These are phyloP conservation scores for Rhyacophila evoluta DNA, from an alignment of 2,888 invertebrate genomes.

Conservation along the genomic window DNA sequence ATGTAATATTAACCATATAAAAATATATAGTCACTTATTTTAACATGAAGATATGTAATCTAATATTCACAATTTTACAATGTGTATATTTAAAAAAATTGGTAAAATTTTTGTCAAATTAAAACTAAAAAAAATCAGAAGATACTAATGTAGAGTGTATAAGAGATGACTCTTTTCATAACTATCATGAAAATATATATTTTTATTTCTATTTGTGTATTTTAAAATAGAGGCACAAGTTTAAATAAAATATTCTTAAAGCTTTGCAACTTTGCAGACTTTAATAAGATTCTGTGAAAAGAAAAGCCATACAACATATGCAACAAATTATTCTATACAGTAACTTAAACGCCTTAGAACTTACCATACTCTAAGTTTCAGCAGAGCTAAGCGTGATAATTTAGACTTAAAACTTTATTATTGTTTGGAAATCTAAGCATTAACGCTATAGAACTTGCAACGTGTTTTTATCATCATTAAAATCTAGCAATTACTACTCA, in stretches of 20 bases:
- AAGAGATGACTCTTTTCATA: too few relatives aligned
- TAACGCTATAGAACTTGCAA: neutral
- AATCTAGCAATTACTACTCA: neutral
- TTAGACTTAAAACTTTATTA: neutral
- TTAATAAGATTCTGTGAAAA: constrained; percentile 27
- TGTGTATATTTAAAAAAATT: too few relatives aligned
- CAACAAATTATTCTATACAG: constrained; percentile 24
- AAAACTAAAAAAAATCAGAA: too few relatives aligned
- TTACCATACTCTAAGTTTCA: constrained; percentile 4
- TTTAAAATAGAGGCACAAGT: neutral
- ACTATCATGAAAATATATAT: too few relatives aligned
- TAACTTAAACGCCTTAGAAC: neutral
- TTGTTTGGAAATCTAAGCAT: neutral
- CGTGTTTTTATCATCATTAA: neutral
- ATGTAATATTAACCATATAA: too few relatives aligned
- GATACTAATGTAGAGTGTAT: too few relatives aligned
- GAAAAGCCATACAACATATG: constrained; percentile 14
- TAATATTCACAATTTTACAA: too few relatives aligned
- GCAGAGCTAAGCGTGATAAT: constrained; percentile 1
- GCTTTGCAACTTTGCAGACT: constrained; percentile 26
- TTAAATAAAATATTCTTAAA: constrained; percentile 3
- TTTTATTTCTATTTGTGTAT: neutral
- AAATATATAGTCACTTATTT: too few relatives aligned
- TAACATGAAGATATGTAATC: too few relatives aligned
- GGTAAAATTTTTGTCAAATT: too few relatives aligned